Conservation (phyloP, 2,888 invertebrate species). For the Syrista parreyssii region DNA sequence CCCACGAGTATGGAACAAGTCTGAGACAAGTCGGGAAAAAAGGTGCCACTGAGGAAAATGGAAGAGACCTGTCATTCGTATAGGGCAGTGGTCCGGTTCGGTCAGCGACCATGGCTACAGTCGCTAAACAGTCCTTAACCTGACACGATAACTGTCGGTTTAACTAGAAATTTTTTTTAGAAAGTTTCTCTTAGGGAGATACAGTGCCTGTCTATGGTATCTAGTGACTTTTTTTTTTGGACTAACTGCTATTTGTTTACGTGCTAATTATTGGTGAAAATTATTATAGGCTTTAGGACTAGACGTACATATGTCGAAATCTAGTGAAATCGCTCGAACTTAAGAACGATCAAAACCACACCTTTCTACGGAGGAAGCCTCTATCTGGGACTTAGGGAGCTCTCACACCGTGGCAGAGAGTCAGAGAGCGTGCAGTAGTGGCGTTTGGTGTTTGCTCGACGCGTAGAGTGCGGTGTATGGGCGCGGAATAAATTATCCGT, state of each 20-base stretch:
- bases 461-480: slow-evolving; percentile 46
- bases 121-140: background rate
- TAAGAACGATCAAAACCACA: background rate
- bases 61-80: background rate
- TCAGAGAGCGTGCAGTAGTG: background rate
- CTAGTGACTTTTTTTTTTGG: background rate
- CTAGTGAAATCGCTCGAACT: background rate
- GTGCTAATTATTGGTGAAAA: background rate
- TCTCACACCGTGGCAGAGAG: background rate
- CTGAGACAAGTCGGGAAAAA: slow-evolving; percentile 21
- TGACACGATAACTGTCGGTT: background rate
- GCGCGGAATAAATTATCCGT: slow-evolving; percentile 59
- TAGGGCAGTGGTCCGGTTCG: background rate
- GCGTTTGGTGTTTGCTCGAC: background rate
- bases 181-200: background rate
- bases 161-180: background rate
- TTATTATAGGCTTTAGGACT: background rate
- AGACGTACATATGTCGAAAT: background rate
- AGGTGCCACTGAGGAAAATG: background rate
- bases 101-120: background rate
- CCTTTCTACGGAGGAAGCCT: background rate
- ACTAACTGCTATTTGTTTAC: background rate
- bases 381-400: background rate
- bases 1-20: slow-evolving; percentile 34
- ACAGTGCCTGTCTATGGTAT: background rate